Conservation (phyloP, 2,113 vertebrate genomes). For the Clupea harengus region DNA sequence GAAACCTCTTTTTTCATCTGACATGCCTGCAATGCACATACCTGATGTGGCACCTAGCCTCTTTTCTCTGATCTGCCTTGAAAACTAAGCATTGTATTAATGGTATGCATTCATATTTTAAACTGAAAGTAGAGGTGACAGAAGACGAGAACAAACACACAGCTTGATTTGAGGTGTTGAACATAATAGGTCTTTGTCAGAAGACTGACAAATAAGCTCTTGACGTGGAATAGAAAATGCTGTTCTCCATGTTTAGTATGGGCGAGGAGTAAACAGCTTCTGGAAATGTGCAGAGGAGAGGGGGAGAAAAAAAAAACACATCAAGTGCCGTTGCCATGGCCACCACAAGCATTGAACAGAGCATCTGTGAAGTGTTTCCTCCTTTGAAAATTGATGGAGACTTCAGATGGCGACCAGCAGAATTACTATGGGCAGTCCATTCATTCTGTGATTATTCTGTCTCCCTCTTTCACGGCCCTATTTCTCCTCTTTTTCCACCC, state of each 20-base stretch:
- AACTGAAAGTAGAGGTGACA: not conserved
- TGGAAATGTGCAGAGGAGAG: conserved; percentile 12
- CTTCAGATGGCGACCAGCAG: conserved; percentile 11
- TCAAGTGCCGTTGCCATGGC: conserved; percentile 10
- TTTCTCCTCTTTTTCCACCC: not conserved
- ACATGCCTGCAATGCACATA: not conserved
- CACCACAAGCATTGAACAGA: not conserved
- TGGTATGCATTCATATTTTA: not conserved
- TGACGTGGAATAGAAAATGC: not conserved
- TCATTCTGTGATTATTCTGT: conserved; percentile 4
- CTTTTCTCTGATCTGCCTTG: conserved; percentile 24
- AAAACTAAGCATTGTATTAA: not conserved
- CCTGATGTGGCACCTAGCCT: conserved; percentile 28
- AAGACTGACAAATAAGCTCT: not conserved
- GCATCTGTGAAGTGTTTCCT: conserved; percentile 5
- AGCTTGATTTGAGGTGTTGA: not conserved
- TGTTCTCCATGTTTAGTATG: not conserved
- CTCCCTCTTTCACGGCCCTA: not conserved
- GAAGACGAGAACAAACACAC: not conserved
- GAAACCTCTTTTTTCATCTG: not conserved
- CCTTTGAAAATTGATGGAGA: conserved; percentile 7
- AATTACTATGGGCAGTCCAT: conserved; percentile 18
- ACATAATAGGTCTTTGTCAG: not conserved
- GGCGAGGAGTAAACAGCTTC: conserved; percentile 3
- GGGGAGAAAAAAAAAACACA: not conserved